phyloP scores from a whole-genome alignment of 2,797 vertebrate genomes.

The Neopelma chrysocephalum region DNA sequence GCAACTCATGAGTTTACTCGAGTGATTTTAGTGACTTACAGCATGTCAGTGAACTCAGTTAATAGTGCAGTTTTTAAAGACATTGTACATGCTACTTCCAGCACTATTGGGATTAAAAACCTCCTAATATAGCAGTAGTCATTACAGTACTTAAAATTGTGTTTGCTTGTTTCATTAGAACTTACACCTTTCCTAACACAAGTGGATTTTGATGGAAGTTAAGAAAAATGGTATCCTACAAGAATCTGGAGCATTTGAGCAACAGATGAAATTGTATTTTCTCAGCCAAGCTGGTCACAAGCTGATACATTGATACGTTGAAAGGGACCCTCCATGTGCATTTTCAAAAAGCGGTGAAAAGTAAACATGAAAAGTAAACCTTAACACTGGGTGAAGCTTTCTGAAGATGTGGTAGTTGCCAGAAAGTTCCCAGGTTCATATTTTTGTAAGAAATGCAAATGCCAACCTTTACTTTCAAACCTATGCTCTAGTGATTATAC shows the following conservation, averaged over 20 bases:
- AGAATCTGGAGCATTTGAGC: background rate
- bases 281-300: background rate
- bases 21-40: background rate
- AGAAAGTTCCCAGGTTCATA: background rate
- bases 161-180: background rate
- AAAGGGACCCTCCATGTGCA: background rate
- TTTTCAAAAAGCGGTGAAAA: background rate
- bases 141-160: background rate
- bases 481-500: background rate
- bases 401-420: background rate
- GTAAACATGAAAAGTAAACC: background rate
- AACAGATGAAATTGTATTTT: background rate
- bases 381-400: background rate
- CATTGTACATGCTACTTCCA: accelerated
- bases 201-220: background rate
- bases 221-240: background rate
- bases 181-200: background rate
- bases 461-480: background rate
- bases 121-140: background rate
- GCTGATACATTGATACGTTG: background rate
- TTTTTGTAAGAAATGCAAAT: background rate
- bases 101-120: background rate
- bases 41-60: background rate
- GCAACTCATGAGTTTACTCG: background rate
- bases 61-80: background rate